Percentiles rank a stretch among this genome's conserved stretches.
phyloP scores from a whole-genome alignment of 1,140 invertebrate species.

The Zelostemma sp. region DNA sequence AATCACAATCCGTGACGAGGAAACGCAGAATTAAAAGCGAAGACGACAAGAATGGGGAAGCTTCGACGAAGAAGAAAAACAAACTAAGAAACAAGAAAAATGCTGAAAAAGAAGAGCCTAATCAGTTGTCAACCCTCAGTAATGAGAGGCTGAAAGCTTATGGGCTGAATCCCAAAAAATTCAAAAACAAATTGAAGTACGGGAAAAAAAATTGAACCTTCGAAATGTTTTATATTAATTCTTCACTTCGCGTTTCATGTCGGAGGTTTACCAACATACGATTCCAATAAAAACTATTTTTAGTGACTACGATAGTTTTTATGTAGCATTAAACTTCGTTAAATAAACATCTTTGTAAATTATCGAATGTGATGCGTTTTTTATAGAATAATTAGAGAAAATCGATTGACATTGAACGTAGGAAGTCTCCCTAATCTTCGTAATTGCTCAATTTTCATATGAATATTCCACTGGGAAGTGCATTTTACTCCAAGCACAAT shows the following conservation, averaged over 20 bases:
- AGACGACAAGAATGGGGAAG: slow-evolving; percentile 4
- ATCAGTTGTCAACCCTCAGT: slow-evolving; percentile 71
- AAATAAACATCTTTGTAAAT: too few species aligned
- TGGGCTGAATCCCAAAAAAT: slow-evolving; percentile 93
- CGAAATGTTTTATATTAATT: too few species aligned
- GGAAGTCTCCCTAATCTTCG: not conserved
- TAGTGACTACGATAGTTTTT: too few species aligned
- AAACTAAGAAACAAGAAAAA: slow-evolving; percentile 50
- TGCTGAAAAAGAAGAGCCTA: slow-evolving; percentile 30
- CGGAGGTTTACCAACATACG: too few species aligned
- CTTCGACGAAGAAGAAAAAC: slow-evolving; percentile 9
- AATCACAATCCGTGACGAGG: too few species aligned
- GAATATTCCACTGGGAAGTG: not conserved
- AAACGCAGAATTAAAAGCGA: slow-evolving; percentile 8
- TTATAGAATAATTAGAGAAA: too few species aligned
- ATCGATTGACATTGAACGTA: too few species aligned
- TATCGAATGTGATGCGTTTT: too few species aligned
- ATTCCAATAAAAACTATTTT: too few species aligned
- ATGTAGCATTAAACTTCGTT: slow-evolving; percentile 6
- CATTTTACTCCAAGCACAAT: not conserved
- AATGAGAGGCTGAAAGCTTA: slow-evolving; percentile 88
- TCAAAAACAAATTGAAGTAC: slow-evolving; percentile 78
- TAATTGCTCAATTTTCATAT: not conserved
- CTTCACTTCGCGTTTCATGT: too few species aligned
- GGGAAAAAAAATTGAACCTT: slow-evolving; percentile 56